Base-by-base conservation (phyloP, 2,113 vertebrate species). In the Caranx melampygus region DNA sequence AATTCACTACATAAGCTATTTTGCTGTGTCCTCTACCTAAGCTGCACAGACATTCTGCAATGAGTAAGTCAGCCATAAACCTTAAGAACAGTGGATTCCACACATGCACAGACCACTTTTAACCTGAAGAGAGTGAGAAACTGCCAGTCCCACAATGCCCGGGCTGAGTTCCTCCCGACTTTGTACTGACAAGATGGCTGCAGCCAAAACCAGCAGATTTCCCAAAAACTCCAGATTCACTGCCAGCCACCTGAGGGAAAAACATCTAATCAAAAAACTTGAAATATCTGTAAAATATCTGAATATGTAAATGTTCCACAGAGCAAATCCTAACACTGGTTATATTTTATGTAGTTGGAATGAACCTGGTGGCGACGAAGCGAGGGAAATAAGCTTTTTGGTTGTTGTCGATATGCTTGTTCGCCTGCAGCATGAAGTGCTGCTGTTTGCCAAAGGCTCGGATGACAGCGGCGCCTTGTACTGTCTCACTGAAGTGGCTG, bases 121-220 rank as follows among this genome's bases (percentile, higher is more conserved):
- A 42, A 98, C 97, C 97, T 97, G 97, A 9, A 98, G 96, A 63
- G 97, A 96, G 2, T 78, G 94, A 0, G 97, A 95, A 47, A 98
- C 81, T 0, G 96, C 97, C 87, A 98, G 93, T 55, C 96, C 97
- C 84, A 97, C 96, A 1, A 95, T 93, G 54, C 96, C 96, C 0
- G 97, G 93, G 1, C 95, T 96, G 13, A 98, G 96, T 1, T 90
- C 89, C 20, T 78, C 73, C 74, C 91, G 96, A 79, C 92, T 90
- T 70, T 89, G 60, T 61, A 95, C 95, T 0, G 96, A 95, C 0
- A 96, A 92, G 0, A 94, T 45, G 14, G 96, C 92, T 13, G 96
- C 96, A 26, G 91, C 93, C 0, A 97, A 82, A 83, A 98, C 95
- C 0, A 97, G 71, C 49, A 91, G 73, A 0, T 96, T n/a, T 52